Base-by-base conservation (phyloP, 2,888 invertebrate genomes). In the Spodoptera picta region DNA sequence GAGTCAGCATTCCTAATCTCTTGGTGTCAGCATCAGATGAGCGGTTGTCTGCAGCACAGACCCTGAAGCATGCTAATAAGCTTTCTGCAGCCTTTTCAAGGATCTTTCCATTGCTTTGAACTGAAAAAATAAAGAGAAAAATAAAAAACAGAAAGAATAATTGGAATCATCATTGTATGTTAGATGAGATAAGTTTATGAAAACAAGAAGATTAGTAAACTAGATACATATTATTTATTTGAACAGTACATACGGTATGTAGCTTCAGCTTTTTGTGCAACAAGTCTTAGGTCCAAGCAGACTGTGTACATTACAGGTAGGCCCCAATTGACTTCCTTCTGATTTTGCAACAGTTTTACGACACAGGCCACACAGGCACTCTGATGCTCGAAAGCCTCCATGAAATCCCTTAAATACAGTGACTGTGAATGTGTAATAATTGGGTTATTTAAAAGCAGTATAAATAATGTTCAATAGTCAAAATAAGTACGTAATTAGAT, bases 311-410 rank as follows among this genome's bases (percentile, higher is more conserved):
- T 98, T 9, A 99, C 96, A 0, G 98, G 98, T n/a, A 99, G 92
- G 77, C 97, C 97, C 99, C 99, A 99, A 89, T 99, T 99, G 83
- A 98, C 98, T 78, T 99, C 99, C 79, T 98, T 98, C 78, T 98
- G 97, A 43, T 96, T 93, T 88, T 98, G 98, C 52, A 99, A 94
- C 58, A 98, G 95, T 87, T 97, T 98, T 0, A 97, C 97, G 50
- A 98, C 96, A 0, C 96, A 95, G 76, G 97, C 97, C 0, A 98
- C 97, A 77, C 98, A 96, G 6, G 95, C 92, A 77, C 97, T 96
- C 86, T 99, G 99, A 72, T 96, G 95, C 69, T 96, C 96, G 84
- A 97, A 98, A 0, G 98, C 98, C 57, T 96, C 96, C 83, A 95
- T 87, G 70, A 95, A 96, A 71, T 96, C 95, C 45, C 86, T 88